Conservation (phyloP, 1,140 invertebrate species). For the Diploscapter pachys region DNA sequence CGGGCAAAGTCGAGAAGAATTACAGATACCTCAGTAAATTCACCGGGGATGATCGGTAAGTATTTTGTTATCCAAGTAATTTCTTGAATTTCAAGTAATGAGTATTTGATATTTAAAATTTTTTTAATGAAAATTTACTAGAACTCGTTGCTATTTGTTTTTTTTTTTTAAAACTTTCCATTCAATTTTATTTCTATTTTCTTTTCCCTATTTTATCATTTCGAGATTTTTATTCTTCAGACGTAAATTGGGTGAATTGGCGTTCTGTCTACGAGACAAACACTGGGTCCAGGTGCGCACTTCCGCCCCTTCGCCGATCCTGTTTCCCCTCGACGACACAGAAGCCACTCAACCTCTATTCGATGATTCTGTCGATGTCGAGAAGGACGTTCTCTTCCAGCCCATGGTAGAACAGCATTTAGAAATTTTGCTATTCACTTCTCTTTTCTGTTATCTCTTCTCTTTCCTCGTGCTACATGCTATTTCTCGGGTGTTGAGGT, state of each 20-base stretch:
- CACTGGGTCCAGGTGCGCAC: constrained; percentile 45
- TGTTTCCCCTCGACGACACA: constrained; percentile 14
- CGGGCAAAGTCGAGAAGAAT: constrained; percentile 21
- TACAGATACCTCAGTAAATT: constrained; percentile 27
- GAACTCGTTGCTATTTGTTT: too few species aligned
- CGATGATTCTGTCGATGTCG: constrained; percentile 22
- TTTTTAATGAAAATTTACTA: too few species aligned
- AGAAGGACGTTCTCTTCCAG: constrained; percentile 35
- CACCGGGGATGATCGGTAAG: constrained; percentile 46
- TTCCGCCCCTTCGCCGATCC: background rate
- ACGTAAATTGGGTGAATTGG: constrained; percentile 51
- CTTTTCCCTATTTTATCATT: too few species aligned
- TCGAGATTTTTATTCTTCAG: constrained; percentile 11
- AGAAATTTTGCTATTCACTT: too few species aligned
- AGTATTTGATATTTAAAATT: too few species aligned
- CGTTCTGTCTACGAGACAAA: constrained; percentile 51
- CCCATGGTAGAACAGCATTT: constrained; percentile 1
- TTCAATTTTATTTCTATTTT: too few species aligned
- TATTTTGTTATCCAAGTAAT: background rate
- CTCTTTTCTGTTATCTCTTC: too few species aligned
- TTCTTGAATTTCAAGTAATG: background rate
- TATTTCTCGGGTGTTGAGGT: too few species aligned
- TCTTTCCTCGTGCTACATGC: too few species aligned
- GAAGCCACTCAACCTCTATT: constrained; percentile 35
- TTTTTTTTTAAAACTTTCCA: too few species aligned